These are phyloP conservation scores for Lophius piscatorius DNA, from an alignment of 2,113 vertebrate species.

Conservation along the genomic window DNA sequence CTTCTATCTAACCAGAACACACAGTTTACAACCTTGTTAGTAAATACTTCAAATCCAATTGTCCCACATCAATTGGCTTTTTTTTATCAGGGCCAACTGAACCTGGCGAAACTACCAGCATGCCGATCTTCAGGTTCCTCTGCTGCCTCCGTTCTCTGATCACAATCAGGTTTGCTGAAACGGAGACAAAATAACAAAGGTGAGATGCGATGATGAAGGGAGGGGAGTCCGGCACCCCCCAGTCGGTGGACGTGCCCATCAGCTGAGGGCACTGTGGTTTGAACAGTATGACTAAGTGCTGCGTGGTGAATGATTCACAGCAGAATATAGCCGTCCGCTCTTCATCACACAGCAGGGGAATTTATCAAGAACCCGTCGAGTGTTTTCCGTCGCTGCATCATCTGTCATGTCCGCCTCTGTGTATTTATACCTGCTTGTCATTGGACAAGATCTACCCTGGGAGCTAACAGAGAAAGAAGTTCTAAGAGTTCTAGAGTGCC, in stretches of 20 bases:
- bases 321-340: slow-evolving; percentile 32
- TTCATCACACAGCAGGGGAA: slow-evolving; percentile 50
- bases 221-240: slow-evolving; percentile 1
- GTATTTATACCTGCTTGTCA: slow-evolving; percentile 32
- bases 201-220: slow-evolving; percentile 29
- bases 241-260: slow-evolving; percentile 1
- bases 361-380: slow-evolving; percentile 31
- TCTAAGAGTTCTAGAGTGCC: too few species aligned
- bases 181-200: slow-evolving; percentile 30
- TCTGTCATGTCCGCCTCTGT: slow-evolving; percentile 18
- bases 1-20: not conserved
- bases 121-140: slow-evolving; percentile 5
- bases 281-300: slow-evolving; percentile 40
- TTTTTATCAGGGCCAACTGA: not conserved
- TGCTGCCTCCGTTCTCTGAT: slow-evolving; percentile 24
- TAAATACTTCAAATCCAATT: not conserved
- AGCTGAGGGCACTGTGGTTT: slow-evolving; percentile 32
- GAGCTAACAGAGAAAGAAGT: too few species aligned
- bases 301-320: slow-evolving; percentile 52
- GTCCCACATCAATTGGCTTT: too few species aligned
- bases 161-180: slow-evolving; percentile 18
- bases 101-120: not conserved
- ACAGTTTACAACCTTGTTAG: not conserved
- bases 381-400: slow-evolving; percentile 25
- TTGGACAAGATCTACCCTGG: not conserved